phyloP scores from a whole-genome alignment of 1,140 invertebrate species.

The Hetaerina americana region DNA sequence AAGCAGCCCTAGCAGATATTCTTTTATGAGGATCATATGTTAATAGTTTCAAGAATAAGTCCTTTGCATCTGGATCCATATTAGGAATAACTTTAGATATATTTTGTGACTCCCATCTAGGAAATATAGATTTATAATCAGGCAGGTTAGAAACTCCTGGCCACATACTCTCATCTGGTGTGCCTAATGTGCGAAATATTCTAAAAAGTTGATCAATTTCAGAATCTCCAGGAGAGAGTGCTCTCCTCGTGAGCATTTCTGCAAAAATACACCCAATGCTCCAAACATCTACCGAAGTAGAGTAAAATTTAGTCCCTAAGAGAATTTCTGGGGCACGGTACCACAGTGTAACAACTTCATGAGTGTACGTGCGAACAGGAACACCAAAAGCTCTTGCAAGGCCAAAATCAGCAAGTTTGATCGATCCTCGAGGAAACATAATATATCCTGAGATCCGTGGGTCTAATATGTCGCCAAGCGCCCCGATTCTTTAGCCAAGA shows the following conservation, averaged over 20 bases:
- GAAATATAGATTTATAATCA: conserved; percentile 81
- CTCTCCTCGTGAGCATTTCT: conserved; percentile 75
- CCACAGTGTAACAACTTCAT: conserved; percentile 94
- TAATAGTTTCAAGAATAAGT: conserved; percentile 62
- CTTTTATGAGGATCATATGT: conserved; percentile 69
- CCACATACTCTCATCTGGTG: conserved; percentile 74
- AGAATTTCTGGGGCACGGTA: conserved; percentile 93
- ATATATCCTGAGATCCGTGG: no score
- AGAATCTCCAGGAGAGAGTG: conserved; percentile 89
- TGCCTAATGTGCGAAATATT: conserved; percentile 82
- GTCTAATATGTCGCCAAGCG: no score
- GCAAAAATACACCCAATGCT: conserved; percentile 90
- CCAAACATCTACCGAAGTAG: conserved; percentile 87
- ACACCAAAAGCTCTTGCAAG: conserved; percentile 70
- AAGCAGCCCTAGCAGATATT: conserved; percentile 59
- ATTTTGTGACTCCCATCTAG: conserved; percentile 59
- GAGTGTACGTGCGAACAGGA: conserved; percentile 74
- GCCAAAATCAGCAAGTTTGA: conserved; percentile 88
- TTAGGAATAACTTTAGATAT: conserved; percentile 37
- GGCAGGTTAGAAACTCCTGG: conserved; percentile 68
- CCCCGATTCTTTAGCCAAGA: no score
- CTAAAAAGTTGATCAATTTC: conserved; percentile 93
- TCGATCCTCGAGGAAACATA: conserved; percentile 55
- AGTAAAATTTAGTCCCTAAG: conserved; percentile 79
- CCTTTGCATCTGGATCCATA: conserved; percentile 42